Percentiles rank a stretch among this genome's conserved stretches.
These are phyloP conservation scores for Astreopora myriophthalma DNA, from an alignment of 64 coral and sea anemone genomes.

Conservation along the genomic window DNA sequence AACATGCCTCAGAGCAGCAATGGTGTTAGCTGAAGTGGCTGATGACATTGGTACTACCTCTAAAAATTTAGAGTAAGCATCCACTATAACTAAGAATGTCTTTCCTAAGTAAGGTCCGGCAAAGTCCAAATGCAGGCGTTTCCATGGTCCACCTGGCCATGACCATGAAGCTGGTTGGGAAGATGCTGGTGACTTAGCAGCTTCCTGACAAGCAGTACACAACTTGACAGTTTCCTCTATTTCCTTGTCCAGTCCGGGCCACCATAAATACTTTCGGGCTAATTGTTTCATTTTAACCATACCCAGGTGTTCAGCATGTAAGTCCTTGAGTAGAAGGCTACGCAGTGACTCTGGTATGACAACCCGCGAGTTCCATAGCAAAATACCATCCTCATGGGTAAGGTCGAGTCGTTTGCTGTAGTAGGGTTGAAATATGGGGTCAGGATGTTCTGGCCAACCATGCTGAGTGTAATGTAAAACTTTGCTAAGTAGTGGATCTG, in stretches of 20 bases:
- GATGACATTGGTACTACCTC: too few relatives aligned
- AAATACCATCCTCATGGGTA: not conserved
- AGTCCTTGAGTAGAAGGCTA: not conserved
- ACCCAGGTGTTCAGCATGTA: conserved; percentile 31
- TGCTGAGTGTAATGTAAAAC: conserved; percentile 21
- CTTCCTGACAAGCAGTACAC: not conserved
- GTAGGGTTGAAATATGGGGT: conserved; percentile 7
- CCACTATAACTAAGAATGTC: too few relatives aligned
- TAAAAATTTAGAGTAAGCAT: too few relatives aligned
- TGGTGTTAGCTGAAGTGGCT: conserved; percentile 20
- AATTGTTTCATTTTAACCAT: conserved; percentile 32
- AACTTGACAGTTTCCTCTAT: conserved; percentile 11
- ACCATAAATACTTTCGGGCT: not conserved
- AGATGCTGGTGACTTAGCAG: too few relatives aligned
- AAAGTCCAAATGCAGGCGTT: too few relatives aligned
- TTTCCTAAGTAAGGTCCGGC: too few relatives aligned
- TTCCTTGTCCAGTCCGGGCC: not conserved
- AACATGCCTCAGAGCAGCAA: conserved; percentile 16
- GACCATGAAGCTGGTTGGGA: too few relatives aligned
- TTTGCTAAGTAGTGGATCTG: conserved; percentile 10
- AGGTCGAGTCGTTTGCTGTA: conserved; percentile 35
- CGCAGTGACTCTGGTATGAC: not conserved
- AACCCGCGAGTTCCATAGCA: not conserved
- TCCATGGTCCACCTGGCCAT: too few relatives aligned
- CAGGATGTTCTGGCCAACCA: conserved; percentile 35